Evolutionary conservation across 30 jellyfish, hydroid and myxozoan species (phyloP), one percentile per base, ranked within the genome.

Genomic region (Chironex yamaguchii): DNA sequence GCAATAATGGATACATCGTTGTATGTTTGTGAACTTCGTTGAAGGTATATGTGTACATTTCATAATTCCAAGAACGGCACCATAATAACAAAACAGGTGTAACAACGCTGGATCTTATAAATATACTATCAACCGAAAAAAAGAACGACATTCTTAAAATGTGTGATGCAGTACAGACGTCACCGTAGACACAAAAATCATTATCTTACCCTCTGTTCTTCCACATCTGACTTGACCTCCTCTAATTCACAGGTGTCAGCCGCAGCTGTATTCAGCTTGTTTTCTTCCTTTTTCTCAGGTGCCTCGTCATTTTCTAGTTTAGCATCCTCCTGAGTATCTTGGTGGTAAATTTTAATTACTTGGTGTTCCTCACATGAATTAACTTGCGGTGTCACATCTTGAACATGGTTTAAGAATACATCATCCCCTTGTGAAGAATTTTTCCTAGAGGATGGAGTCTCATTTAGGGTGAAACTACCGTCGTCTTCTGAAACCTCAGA

Each of bases 401-500:
- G 50, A 14, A 13, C 81, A 0, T 36, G 75, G 21, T 34, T 24
- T 0, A 70, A 33, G 30, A 21, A 27, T 29, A 28, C 79, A 25
- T 63, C 89, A 49, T 49, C 89, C 2, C 62, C 62, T 34, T 58
- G 96, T 22, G 50, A 66, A 1, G 90, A 75, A 2, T 85, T 29
- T 33, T 71, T 52, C 1, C 82, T 35, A 20, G 91, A 67, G 27
- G 49, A 51, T 6, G 80, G 81, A 22, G 86, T 89, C 34, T 78
- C 36, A 35, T 58, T 11, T 3, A 92, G 26, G 24, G 81, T 50
- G 52, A 86, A 86, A 29, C 96, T 85, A 23, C 98, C 98, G 33
- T 92, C 94, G 54, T 92, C 98, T 33, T 92, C 98, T 22, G 95
- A 85, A 17, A 69, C 86, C 14, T 54, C 83, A n/a, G 86, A 67